Base-by-base conservation (phyloP, 2,888 invertebrate species). In the Cryptocheilus praepositus region DNA sequence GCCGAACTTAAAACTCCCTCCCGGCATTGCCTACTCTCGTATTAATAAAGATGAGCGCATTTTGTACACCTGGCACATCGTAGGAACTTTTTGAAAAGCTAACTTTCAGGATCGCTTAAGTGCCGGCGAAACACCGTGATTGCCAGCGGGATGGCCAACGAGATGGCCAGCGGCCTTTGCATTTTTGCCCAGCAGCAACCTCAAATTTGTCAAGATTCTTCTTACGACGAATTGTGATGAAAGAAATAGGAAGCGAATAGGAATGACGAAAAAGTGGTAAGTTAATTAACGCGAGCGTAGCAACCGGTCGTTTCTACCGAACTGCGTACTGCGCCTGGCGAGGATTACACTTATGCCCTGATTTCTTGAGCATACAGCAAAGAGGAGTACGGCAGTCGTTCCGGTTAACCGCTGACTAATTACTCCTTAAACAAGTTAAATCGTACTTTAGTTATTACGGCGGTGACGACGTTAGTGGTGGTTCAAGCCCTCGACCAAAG, bases 21-120 rank as follows among this genome's bases (percentile, higher is more conserved):
- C 53, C 51, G 15, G 19, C 16, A 13, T 15, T 8, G 43, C 44
- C 15, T 57, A 57, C 67, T 61, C 70, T 67, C 71, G 74, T 81
- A 83, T 85, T 84, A 84, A 85, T 83, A 84, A 84, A 83, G 83
- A 84, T 83, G 83, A 82, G 81, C 73, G 73, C 73, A 79, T 81
- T 79, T 69, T 70, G 71, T 74, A 73, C 76, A 79, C 67, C 76
- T 75, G 76, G 77, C 76, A 74, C 77, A 71, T 67, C 70, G 67
- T 74, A 73, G 63, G 65, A 71, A 67, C 65, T 76, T 76, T 74
- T 55, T 57, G 60, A 73, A 66, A 57, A 67, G 67, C 58, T 67
- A 76, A 77, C 71, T 75, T 67, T 64, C 58, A 64, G 67, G 78
- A 80, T 70, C 74, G 71, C 67, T 75, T 65, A 74, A 81, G 60